Base-by-base conservation (phyloP, 2,888 invertebrate genomes). In the Rhimphoctona megacephalus region DNA sequence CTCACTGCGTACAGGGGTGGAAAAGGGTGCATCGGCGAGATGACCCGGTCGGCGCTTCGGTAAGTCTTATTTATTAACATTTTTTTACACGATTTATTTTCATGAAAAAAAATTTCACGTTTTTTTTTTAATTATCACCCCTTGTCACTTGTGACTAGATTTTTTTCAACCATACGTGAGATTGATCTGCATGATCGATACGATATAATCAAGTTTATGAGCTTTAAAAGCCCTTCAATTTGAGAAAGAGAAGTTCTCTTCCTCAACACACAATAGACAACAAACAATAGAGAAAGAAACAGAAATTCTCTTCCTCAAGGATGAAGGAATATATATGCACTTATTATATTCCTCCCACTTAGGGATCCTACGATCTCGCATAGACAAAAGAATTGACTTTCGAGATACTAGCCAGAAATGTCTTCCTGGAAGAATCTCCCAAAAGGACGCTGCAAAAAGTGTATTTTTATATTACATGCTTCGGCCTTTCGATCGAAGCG, bases 21-120 rank as follows among this genome's bases (percentile, higher is more conserved):
- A 89, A 88, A 83, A 85, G 88, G 90, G 90, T 85, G 85, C 79
- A 78, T 74, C 91, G 89, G 90, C 93, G 93, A 92, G 90, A 94
- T 94, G 94, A 93, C 92, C 91, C 92, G 93, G 91, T 91, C 91
- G 91, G 91, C 91, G 91, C 90, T 92, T 90, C 93, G 94, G 94
- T 94, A 91, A 94, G 94, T 93, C 61, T 84, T 67, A 64, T 4
- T 22, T 11, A 67, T 74, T 66, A 64, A 81, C 36, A 67, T 85
- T 69, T 54, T 78, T 25, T 67, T 11, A 8, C n/a, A 25, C 25
- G 5, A 30, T 33, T n/a, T 2, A 46, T 22, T 70, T 46, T 46
- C 17, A 8, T 4, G 7, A 30, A 8, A 11, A 70, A 30, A 46
- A 70, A 22, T 39, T 39, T 39, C 39, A n/a, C 19, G 43, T n/a